A percentile compares a stretch with the other conserved stretches of the same genome.
Evolutionary conservation across 2,888 invertebrate genomes (phyloP).

Genomic region (Lamellibrachia satsuma): DNA sequence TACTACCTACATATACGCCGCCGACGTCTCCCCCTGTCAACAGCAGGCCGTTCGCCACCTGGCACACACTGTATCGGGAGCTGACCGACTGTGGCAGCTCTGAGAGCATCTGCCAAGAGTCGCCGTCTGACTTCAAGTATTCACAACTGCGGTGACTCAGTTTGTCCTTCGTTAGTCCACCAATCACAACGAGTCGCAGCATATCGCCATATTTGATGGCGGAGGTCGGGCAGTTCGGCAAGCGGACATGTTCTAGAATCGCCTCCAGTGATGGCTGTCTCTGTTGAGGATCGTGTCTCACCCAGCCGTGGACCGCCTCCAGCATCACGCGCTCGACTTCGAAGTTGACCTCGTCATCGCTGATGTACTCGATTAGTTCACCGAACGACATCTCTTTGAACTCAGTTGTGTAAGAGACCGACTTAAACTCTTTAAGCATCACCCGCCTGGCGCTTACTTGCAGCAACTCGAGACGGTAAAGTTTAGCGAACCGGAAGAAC

Average conservation of each 20-base stretch:
- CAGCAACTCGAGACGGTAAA: slow-evolving; percentile 31
- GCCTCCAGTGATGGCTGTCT: slow-evolving; percentile 24
- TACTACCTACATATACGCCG: neutral
- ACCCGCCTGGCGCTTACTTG: slow-evolving; percentile 23
- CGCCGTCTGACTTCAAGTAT: slow-evolving; percentile 33
- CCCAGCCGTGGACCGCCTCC: slow-evolving; percentile 36
- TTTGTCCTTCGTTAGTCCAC: slow-evolving; percentile 35
- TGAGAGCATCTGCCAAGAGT: slow-evolving; percentile 36
- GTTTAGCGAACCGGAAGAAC: slow-evolving; percentile 36
- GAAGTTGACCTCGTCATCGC: slow-evolving; percentile 34
- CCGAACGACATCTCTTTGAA: slow-evolving; percentile 31
- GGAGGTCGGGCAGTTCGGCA: slow-evolving; percentile 30
- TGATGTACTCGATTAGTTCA: slow-evolving; percentile 38
- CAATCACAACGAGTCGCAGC: slow-evolving; percentile 32
- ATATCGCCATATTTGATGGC: neutral
- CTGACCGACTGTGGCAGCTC: slow-evolving; percentile 36
- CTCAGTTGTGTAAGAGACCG: slow-evolving; percentile 28
- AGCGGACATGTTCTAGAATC: slow-evolving; percentile 28
- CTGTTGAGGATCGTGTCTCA: slow-evolving; percentile 23
- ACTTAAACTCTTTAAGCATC: slow-evolving; percentile 35
- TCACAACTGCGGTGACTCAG: slow-evolving; percentile 35
- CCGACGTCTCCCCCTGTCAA: slow-evolving; percentile 37
- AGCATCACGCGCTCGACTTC: slow-evolving; percentile 35
- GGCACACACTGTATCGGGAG: slow-evolving; percentile 35
- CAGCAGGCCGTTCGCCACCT: slow-evolving; percentile 31